Conservation (phyloP, 2,113 vertebrate genomes). For the Oncorhynchus gorbuscha region DNA sequence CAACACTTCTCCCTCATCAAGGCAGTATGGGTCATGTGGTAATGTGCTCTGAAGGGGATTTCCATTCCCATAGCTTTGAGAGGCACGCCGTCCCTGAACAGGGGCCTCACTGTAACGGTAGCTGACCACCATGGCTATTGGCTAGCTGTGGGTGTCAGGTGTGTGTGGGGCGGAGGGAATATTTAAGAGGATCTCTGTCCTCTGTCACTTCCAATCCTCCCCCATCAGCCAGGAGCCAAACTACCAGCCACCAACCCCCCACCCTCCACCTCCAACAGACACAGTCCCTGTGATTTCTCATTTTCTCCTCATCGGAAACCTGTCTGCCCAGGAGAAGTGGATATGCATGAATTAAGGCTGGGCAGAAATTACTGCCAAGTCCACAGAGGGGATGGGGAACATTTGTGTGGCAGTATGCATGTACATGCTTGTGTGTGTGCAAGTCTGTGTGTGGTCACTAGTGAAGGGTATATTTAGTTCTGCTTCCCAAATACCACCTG, state of each 20-base stretch:
- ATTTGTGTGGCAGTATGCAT: conserved; percentile 6
- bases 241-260: not conserved
- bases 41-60: conserved; percentile 35
- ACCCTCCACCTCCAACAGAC: not conserved
- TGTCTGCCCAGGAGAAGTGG: conserved; percentile 45
- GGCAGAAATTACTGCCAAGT: conserved; percentile 49
- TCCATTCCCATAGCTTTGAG: conserved; percentile 29
- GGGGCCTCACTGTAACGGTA: conserved; percentile 24
- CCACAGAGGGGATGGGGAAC: conserved; percentile 18
- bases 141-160: conserved; percentile 4
- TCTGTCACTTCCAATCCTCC: conserved; percentile 40
- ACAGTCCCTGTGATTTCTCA: conserved; percentile 42
- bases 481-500: not conserved
- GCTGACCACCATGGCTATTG: conserved; percentile 21
- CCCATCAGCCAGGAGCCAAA: not conserved
- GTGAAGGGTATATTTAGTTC: not conserved
- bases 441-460: not conserved
- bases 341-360: conserved; percentile 54
- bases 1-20: not conserved
- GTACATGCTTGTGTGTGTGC: not conserved
- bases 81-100: not conserved
- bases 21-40: conserved; percentile 5
- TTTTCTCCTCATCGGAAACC: conserved; percentile 61
- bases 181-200: conserved; percentile 41
- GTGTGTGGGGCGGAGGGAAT: not conserved